phyloP scores from a whole-genome alignment of 92 coral and sea anemone species.

The Metridium senile region DNA sequence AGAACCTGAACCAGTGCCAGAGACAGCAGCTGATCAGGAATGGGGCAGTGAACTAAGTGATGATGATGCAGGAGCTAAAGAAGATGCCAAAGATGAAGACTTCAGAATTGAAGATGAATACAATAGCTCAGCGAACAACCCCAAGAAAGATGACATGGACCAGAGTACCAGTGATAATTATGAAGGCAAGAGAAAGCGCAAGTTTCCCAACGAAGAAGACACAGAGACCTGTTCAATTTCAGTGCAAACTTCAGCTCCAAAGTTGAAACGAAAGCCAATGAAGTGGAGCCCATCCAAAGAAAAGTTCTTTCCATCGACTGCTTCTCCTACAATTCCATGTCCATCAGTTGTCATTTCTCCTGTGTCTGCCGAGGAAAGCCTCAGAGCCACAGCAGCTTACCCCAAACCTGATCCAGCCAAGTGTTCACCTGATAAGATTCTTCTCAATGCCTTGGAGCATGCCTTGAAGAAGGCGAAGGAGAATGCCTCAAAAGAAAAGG shows the following conservation, averaged over 20 bases:
- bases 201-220: constrained; percentile 15
- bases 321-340: constrained; percentile 6
- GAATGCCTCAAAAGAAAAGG: not conserved
- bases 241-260: constrained; percentile 60
- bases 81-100: constrained; percentile 38
- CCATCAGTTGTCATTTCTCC: constrained; percentile 29
- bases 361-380: constrained; percentile 44
- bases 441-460: constrained; percentile 6
- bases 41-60: constrained; percentile 88
- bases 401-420: not conserved
- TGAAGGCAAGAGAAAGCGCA: constrained; percentile 37
- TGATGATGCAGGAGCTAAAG: constrained; percentile 66
- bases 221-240: constrained; percentile 6
- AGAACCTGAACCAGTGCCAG: constrained; percentile 46
- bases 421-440: constrained; percentile 16
- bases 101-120: constrained; percentile 30
- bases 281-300: constrained; percentile 46
- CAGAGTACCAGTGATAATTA: not conserved
- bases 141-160: constrained; percentile 1
- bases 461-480: constrained; percentile 24
- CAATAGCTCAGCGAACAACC: not conserved
- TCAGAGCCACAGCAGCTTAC: constrained; percentile 12
- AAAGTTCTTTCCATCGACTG: not conserved
- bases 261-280: constrained; percentile 43
- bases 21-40: constrained; percentile 59